Conservation (phyloP, 1,140 invertebrate species). For the Drosophila rufa region DNA sequence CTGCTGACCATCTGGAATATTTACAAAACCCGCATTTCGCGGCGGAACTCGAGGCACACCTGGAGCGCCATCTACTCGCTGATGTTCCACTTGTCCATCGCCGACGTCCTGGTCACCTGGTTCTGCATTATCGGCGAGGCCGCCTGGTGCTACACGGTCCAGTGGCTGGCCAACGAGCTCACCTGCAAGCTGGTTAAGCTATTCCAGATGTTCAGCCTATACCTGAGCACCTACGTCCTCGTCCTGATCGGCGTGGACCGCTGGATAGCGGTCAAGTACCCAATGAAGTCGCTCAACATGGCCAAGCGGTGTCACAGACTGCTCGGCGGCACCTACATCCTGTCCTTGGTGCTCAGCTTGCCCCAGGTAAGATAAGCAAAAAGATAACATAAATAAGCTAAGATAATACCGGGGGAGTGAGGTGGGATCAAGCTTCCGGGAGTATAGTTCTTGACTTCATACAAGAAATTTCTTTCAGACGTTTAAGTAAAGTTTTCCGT, state of each 20-base stretch:
- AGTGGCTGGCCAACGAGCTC: constrained; percentile 91
- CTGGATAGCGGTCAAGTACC: constrained; percentile 92
- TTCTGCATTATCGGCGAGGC: constrained; percentile 93
- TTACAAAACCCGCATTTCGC: constrained; percentile 86
- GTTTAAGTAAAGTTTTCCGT: too few relatives aligned
- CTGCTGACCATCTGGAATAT: constrained; percentile 91
- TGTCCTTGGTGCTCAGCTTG: constrained; percentile 90
- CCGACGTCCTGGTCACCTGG: constrained; percentile 92
- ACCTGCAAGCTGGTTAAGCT: constrained; percentile 94
- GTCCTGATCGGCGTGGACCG: constrained; percentile 93
- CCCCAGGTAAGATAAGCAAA: constrained; percentile 89
- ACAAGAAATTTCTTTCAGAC: background rate
- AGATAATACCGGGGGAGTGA: background rate
- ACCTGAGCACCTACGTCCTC: constrained; percentile 93
- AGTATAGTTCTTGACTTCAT: background rate
- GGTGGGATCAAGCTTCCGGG: background rate
- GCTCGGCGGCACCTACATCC: constrained; percentile 88
- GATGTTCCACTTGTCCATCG: constrained; percentile 91
- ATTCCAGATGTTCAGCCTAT: constrained; percentile 92
- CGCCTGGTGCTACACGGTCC: constrained; percentile 92
- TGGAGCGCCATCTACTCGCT: constrained; percentile 91
- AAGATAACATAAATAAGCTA: too few relatives aligned
- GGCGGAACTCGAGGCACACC: constrained; percentile 86
- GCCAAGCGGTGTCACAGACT: constrained; percentile 88
- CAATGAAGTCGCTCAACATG: constrained; percentile 90